A percentile compares a stretch with the other conserved stretches of the same genome.
These are phyloP conservation scores for Rhinatrema bivittatum DNA, from an alignment of 2,797 vertebrate genomes.

Conservation along the genomic window DNA sequence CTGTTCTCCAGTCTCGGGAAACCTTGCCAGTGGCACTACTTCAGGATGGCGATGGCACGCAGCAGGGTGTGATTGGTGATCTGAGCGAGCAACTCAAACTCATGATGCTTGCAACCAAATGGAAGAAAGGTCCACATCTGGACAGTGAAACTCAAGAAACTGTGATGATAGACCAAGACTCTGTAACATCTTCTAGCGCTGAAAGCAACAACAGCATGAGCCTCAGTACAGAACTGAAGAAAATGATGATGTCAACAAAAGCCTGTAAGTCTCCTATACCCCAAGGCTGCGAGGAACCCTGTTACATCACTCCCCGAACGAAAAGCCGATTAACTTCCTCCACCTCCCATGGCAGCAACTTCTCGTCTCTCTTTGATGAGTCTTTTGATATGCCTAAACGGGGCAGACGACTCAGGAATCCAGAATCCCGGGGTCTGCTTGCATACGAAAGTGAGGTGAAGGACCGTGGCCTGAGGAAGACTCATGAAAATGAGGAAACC, in stretches of 20 bases:
- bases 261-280: background rate
- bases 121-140: background rate
- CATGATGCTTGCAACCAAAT: background rate
- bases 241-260: constrained; percentile 1
- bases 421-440: background rate
- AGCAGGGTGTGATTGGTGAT: background rate
- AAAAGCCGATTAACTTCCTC: constrained; percentile 56
- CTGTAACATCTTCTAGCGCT: background rate
- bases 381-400: constrained; percentile 52
- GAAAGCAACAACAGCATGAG: too few relatives aligned
- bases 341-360: background rate
- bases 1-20: background rate
- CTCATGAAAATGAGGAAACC: too few relatives aligned
- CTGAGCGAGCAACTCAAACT: background rate
- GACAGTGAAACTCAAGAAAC: background rate
- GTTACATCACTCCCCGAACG: constrained; percentile 57
- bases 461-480: too few relatives aligned
- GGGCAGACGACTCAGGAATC: constrained; percentile 17
- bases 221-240: background rate
- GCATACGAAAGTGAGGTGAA: too few relatives aligned
- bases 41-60: background rate
- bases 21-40: background rate
- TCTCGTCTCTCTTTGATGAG: constrained; percentile 58
- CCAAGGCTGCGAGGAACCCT: background rate
- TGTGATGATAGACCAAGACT: background rate